These are phyloP conservation scores for Berghia stephanieae DNA, from an alignment of 1,140 invertebrate species.

Conservation along the genomic window DNA sequence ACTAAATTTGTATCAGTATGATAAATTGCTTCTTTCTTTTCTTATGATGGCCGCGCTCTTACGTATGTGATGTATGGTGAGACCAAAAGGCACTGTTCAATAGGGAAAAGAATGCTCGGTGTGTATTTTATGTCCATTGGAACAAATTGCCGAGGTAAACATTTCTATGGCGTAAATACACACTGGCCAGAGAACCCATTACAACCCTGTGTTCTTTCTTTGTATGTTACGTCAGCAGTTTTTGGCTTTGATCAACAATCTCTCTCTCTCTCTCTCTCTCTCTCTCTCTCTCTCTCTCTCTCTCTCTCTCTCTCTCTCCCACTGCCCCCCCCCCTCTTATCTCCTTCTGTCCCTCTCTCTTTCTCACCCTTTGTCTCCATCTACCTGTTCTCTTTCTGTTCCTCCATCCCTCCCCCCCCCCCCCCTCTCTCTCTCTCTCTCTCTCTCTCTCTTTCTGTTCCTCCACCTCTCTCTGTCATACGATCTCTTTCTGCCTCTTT, in stretches of 20 bases:
- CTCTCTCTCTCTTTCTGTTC: conserved; percentile 28
- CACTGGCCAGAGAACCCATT: background rate
- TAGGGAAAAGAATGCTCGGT: background rate
- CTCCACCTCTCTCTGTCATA: too few relatives aligned
- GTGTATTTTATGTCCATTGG: background rate
- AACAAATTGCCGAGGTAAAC: background rate
- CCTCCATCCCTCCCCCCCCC: background rate
- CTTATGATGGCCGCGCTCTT: too few relatives aligned
- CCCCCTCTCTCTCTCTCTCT: background rate
- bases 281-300: conserved; percentile 25
- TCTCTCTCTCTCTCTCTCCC: background rate
- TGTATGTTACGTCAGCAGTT: background rate
- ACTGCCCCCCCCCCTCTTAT: background rate
- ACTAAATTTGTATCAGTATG: too few relatives aligned
- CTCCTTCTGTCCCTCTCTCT: conserved; percentile 8
- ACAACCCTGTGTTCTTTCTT: background rate
- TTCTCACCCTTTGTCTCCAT: background rate
- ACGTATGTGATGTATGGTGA: too few relatives aligned
- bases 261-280: conserved; percentile 14
- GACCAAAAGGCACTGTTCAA: background rate
- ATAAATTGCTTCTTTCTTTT: too few relatives aligned
- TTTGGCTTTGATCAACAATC: background rate
- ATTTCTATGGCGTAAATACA: background rate
- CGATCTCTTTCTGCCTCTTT: too few relatives aligned
- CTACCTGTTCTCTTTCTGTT: conserved; percentile 12